These are phyloP conservation scores for Tipula confusa DNA, from an alignment of 2,888 invertebrate genomes.

Conservation along the genomic window DNA sequence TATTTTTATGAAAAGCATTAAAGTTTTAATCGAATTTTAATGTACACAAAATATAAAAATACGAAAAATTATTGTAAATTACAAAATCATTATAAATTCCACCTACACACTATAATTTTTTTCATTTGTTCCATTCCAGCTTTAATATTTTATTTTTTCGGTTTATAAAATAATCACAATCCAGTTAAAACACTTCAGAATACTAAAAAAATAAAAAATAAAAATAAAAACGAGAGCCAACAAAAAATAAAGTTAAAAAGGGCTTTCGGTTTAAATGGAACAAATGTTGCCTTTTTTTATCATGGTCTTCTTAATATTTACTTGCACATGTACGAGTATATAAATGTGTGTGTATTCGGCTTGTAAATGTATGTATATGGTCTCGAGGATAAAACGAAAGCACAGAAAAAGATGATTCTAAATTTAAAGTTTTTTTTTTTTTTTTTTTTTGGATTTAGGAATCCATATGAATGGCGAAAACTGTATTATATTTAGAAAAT, in stretches of 20 bases:
- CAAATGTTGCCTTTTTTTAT: conserved; percentile 4
- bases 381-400: neutral
- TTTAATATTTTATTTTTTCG: neutral
- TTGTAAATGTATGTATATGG: no score
- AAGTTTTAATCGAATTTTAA: conserved; percentile 15
- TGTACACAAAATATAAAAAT: neutral
- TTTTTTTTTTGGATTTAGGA: neutral
- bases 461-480: neutral
- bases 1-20: neutral
- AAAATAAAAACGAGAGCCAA: neutral
- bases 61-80: conserved; percentile 3
- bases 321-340: neutral
- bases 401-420: neutral
- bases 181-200: neutral
- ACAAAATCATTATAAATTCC: neutral
- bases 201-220: neutral
- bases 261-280: neutral
- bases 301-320: neutral
- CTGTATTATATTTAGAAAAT: conserved; percentile 14
- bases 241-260: neutral
- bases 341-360: no score
- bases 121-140: neutral
- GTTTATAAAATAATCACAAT: conserved; percentile 20
- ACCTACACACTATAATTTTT: conserved; percentile 25
- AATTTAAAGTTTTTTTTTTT: neutral